These are phyloP conservation scores for Cosmopolites sordidus DNA, from an alignment of 2,888 invertebrate genomes.

Conservation along the genomic window DNA sequence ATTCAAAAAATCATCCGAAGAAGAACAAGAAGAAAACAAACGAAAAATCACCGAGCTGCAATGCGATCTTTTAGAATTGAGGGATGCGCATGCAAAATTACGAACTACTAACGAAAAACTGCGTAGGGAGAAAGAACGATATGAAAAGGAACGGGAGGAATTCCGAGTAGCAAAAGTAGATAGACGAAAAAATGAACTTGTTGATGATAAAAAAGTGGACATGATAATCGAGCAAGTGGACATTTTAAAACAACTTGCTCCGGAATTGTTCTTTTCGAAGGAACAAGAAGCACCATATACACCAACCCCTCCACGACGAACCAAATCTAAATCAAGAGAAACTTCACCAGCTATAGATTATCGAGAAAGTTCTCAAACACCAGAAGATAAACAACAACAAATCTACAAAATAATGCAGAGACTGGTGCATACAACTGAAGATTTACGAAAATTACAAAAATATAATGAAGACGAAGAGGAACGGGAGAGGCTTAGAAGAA, in stretches of 20 bases:
- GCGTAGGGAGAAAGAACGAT: slow-evolving; percentile 79
- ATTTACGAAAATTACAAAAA: slow-evolving; percentile 52
- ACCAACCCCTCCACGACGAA: slow-evolving; percentile 67
- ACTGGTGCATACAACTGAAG: slow-evolving; percentile 68
- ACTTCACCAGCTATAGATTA: slow-evolving; percentile 59
- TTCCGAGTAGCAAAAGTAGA: slow-evolving; percentile 44
- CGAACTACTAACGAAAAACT: slow-evolving; percentile 88
- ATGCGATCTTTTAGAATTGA: slow-evolving; percentile 79
- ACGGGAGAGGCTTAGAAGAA: slow-evolving; percentile 48
- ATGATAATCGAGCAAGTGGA: slow-evolving; percentile 74
- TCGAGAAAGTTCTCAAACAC: slow-evolving; percentile 51
- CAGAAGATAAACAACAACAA: slow-evolving; percentile 44
- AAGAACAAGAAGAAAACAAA: slow-evolving; percentile 84
- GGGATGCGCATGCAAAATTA: slow-evolving; percentile 88
- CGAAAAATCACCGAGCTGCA: slow-evolving; percentile 79
- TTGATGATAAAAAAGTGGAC: slow-evolving; percentile 70
- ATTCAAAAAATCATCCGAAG: slow-evolving; percentile 76
- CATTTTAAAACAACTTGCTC: slow-evolving; percentile 66
- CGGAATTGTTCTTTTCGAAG: slow-evolving; percentile 58
- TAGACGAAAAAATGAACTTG: slow-evolving; percentile 54
- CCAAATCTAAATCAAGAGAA: slow-evolving; percentile 68
- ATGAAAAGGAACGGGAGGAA: slow-evolving; percentile 74
- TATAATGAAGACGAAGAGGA: slow-evolving; percentile 54
- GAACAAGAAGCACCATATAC: slow-evolving; percentile 53
- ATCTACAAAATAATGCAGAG: slow-evolving; percentile 55